Base-by-base conservation (phyloP, 2,797 vertebrate species). In the Phoebastria nigripes region DNA sequence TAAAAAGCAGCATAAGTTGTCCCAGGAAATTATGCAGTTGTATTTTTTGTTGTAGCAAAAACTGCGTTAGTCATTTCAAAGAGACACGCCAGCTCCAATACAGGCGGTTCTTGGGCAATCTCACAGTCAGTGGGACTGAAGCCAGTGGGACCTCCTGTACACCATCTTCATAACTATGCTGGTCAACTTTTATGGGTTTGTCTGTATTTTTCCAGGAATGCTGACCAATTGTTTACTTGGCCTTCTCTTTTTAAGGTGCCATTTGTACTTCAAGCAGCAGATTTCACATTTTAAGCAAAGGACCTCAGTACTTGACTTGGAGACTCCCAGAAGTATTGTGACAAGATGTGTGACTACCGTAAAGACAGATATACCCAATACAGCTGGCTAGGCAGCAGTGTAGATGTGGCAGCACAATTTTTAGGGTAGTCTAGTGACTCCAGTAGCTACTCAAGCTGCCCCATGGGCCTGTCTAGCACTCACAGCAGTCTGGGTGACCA, bases 61-160 rank as follows among this genome's bases (percentile, higher is more conserved):
- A 18, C 7, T 1, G 12, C 69, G 22, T 31, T 59, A 33, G 24
- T 31, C 4, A 39, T 82, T 93, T 70, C 51, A 31, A 35, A 42
- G 56, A 65, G 44, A 16, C 0, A 1, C 0, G 1, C 22, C 46
- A 52, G 44, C 44, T 67, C 18, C 9, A 13, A 5, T 26, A 4
- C 59, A 21, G 28, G 26, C 15, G 58, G 13, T 59, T 80, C 85
- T 41, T 59, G 71, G 12, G 28, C 58, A 88, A 56, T 15, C 31
- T 41, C 13, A 7, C 16, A 33, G 31, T 37, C 33, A 22, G 39
- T 2, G 11, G 29, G 52, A 35, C 61, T 49, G 56, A 33, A 66
- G 55, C 17, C 58, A 39, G 20, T 18, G 22, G 16, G 16, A 73
- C 54, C 52, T 91, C 42, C 76, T 39, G 8, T 44, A 73, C 33